Evolutionary conservation across 2,113 vertebrate genomes (phyloP).

Genomic region (Campylorhamphus procurvoides): DNA sequence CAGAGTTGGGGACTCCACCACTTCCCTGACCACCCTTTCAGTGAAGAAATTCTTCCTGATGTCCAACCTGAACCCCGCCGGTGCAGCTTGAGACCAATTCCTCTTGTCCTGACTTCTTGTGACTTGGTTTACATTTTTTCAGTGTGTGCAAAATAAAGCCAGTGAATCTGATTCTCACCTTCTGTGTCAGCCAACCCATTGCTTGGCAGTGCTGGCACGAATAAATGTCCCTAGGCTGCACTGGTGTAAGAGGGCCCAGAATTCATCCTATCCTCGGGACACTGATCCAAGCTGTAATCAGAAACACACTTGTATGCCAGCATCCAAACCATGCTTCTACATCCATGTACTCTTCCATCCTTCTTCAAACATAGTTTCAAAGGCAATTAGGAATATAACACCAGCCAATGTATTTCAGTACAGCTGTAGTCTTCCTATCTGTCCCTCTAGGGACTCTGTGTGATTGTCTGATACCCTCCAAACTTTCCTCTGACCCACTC

Average conservation of each 20-base stretch:
- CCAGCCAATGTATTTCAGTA: neutral
- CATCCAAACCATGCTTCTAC: neutral
- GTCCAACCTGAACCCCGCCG: neutral
- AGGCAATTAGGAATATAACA: neutral
- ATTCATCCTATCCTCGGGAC: neutral
- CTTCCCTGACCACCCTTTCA: neutral
- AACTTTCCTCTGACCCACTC: neutral
- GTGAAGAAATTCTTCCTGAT: neutral
- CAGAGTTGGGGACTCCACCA: neutral
- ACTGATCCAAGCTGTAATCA: neutral
- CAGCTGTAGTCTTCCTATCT: neutral
- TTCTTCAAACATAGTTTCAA: constrained; percentile 15
- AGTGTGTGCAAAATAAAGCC: neutral
- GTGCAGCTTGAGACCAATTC: neutral
- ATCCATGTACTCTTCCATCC: neutral
- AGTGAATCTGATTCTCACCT: neutral
- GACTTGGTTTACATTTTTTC: neutral
- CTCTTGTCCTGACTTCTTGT: neutral
- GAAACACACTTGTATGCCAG: neutral
- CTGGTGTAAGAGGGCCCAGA: neutral
- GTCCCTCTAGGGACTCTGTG: neutral
- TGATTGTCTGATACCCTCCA: neutral
- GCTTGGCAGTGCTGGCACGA: neutral
- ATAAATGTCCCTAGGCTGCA: neutral
- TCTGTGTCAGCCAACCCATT: neutral